Base-by-base conservation (phyloP, 2,888 invertebrate genomes). In the Yponomeuta cagnagella region DNA sequence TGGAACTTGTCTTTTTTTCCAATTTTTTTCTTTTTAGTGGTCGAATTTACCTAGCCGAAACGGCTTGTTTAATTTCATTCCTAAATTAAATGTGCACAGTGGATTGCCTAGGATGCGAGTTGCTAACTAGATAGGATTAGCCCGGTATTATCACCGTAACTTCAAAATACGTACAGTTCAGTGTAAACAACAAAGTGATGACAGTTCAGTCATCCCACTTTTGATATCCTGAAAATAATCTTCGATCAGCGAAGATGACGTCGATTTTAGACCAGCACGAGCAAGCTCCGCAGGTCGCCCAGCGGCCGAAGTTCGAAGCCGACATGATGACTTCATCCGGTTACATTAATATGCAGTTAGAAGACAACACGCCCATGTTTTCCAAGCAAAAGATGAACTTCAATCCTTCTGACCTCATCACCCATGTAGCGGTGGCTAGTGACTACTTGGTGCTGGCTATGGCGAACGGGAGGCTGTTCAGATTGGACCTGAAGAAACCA, bases 191-290 rank as follows among this genome's bases (percentile, higher is more conserved):
- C 52, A 58, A 58, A 58, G 52, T 58, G 52, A 58, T 58, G 52
- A 58, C 52, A 58, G 52, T 58, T 8, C 52, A 58, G 52, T 12
- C 52, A 58, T 12, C 15, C 52, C 52, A 58, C 52, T 58, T 58
- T 58, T 15, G 12, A 15, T 58, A 58, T 15, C 52, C 52, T 12
- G 2, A 58, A 15, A 58, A 58, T 15, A 12, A 12, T 58, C 15
- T 8, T 63, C 70, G 43, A 8, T 43, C 73, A 73, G 72, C 71
- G 70, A 84, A 75, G 72, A 97, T 97, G 97, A 96, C 96, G 78
- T 96, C 96, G 33, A 95, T 97, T 83, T 94, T 97, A 75, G 96
- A 97, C 87, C 97, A 97, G 88, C 96, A 95, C 83, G 96, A 97
- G 83, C 95, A 95, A 84, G 95, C 95, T n/a, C 95, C 95, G 23